phyloP scores from a whole-genome alignment of 2,113 vertebrate species.

The Nematolebias whitei region DNA sequence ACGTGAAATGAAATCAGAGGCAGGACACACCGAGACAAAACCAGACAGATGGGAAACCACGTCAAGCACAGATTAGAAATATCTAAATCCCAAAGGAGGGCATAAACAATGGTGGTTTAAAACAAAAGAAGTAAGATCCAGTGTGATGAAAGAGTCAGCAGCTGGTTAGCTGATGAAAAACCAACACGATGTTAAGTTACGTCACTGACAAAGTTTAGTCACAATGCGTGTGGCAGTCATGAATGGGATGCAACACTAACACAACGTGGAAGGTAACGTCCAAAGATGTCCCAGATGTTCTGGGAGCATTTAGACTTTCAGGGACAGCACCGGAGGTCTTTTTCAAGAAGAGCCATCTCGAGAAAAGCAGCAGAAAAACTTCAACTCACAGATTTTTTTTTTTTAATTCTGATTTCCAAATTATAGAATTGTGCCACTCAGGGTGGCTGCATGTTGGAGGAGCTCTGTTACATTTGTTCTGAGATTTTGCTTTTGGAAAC shows the following conservation, averaged over 20 bases:
- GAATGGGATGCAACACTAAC: not conserved
- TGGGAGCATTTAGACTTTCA: not conserved
- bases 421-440: too few relatives aligned
- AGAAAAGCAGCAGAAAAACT: not conserved
- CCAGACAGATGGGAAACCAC: not conserved
- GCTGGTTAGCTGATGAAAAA: not conserved
- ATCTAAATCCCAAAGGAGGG: not conserved
- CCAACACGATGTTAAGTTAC: not conserved
- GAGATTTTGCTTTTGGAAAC: too few relatives aligned
- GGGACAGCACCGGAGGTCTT: not conserved
- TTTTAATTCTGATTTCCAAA: too few relatives aligned
- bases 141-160: not conserved
- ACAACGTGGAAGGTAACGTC: not conserved
- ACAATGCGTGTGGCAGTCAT: not conserved
- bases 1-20: not conserved
- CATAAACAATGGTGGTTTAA: not conserved
- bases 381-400: not conserved
- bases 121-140: not conserved
- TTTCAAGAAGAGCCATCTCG: not conserved
- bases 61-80: not conserved
- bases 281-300: not conserved
- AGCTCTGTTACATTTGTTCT: too few relatives aligned
- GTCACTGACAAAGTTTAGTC: not conserved
- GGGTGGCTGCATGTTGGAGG: too few relatives aligned
- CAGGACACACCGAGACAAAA: not conserved